Conservation (phyloP, 2,888 invertebrate species). For the Limulus polyphemus region DNA sequence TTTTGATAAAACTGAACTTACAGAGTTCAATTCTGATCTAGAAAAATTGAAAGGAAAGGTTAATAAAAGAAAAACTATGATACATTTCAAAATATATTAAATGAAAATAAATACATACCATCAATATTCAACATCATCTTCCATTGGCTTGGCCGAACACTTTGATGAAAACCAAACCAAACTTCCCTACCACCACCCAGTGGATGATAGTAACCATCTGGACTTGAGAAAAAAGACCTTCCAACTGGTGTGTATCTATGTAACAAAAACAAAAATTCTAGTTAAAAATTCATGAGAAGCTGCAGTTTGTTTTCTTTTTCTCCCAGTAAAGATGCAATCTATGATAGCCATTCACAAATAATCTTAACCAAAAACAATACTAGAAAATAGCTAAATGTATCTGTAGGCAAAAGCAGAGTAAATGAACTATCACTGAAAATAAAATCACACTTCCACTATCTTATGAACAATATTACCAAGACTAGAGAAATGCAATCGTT, state of each 20-base stretch:
- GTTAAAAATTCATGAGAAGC: not conserved
- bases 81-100: too few species aligned
- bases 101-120: slow-evolving; percentile 45
- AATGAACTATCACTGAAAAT: too few species aligned
- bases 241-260: slow-evolving; percentile 88
- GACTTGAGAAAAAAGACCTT: slow-evolving; percentile 96
- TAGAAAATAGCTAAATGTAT: too few species aligned
- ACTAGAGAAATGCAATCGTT: too few species aligned
- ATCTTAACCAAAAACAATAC: too few species aligned
- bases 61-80: not conserved
- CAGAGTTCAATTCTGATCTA: not conserved
- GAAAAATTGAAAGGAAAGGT: not conserved
- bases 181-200: slow-evolving; percentile 92
- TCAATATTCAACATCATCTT: slow-evolving; percentile 99
- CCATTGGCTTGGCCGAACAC: slow-evolving; percentile 98
- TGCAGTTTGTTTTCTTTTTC: too few species aligned
- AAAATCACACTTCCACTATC: too few species aligned
- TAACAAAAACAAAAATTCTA: not conserved
- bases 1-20: not conserved
- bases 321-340: too few species aligned
- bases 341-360: too few species aligned
- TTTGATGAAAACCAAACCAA: slow-evolving; percentile 99
- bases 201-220: slow-evolving; percentile 95
- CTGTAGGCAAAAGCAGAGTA: too few species aligned
- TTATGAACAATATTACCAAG: too few species aligned